Conservation (phyloP, 2,888 invertebrate genomes). For the Dione vanillae region DNA sequence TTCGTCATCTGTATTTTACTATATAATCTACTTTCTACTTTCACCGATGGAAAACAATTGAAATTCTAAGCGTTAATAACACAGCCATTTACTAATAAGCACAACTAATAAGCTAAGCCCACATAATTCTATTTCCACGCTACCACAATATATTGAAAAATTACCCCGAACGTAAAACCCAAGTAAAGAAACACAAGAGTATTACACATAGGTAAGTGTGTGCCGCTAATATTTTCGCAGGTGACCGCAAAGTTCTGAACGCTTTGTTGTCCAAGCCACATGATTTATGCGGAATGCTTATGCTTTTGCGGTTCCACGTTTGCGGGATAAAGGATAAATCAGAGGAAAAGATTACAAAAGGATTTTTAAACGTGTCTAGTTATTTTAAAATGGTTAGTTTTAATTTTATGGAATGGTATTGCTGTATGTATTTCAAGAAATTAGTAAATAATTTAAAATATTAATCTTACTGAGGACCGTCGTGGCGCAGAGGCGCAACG, state of each 20-base stretch:
- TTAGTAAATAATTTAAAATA: too few relatives aligned
- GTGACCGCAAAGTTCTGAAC: constrained; percentile 59
- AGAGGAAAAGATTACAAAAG: constrained; percentile 34
- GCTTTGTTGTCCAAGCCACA: constrained; percentile 61
- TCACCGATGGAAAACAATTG: too few relatives aligned
- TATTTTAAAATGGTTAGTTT: not conserved
- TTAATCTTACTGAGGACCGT: too few relatives aligned
- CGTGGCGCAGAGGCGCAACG: too few relatives aligned
- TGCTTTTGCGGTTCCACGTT: constrained; percentile 41
- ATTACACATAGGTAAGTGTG: constrained; percentile 40
- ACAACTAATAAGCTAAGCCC: not conserved
- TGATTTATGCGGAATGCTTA: constrained; percentile 54
- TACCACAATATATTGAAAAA: constrained; percentile 14
- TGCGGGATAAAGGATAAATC: constrained; percentile 42
- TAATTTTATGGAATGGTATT: not conserved
- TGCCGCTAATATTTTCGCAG: constrained; percentile 49
- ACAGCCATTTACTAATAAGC: not conserved
- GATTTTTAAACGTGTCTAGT: constrained; percentile 35
- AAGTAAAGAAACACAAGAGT: constrained; percentile 34
- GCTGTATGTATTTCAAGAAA: not conserved
- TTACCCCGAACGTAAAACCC: not conserved
- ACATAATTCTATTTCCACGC: not conserved
- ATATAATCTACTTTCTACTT: too few relatives aligned
- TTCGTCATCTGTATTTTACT: too few relatives aligned
- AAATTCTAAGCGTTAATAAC: not conserved